Evolutionary conservation across 2,888 invertebrate genomes (phyloP), one percentile per base, ranked within the genome.

Genomic region (Choreutis nemorana): DNA sequence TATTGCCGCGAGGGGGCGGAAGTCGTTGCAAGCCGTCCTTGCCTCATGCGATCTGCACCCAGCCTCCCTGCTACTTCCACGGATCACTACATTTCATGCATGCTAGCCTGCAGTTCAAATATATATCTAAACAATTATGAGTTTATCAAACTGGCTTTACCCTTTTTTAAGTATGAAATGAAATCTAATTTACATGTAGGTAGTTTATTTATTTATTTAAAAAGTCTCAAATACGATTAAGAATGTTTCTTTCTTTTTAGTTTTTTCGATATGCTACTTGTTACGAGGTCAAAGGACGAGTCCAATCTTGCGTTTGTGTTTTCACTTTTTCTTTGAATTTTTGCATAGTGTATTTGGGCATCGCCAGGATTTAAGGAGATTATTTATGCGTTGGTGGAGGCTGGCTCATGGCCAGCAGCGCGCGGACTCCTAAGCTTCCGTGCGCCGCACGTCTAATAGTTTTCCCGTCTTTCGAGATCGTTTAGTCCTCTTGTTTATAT

Each of bases 401-500:
- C 51, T 72, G 73, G 72, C 68, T 24, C 14, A 29, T 3, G 29
- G 63, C 72, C 73, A 70, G 55, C 35, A 35, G 39, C 41, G 47
- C 21, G 32, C 37, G 52, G 53, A 50, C 62, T 68, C 65, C 64
- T 71, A 67, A 66, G 59, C 54, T 49, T 49, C 57, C 42, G 50
- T 50, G 55, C 48, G 52, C 53, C 50, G 45, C 55, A 55, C 50
- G 60, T 57, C 53, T 67, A 68, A 73, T 71, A 65, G 65, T 66
- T 68, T 62, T 57, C 60, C 55, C 59, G 57, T 63, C 41, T 50
- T 39, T 40, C 34, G 30, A 33, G 49, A 57, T 50, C 50, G 54
- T 60, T 67, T 59, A 58, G 57, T 62, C 50, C 52, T 44, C 49
- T 61, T 61, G 59, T 64, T 67, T 61, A 55, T 56, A 59, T 61